Evolutionary conservation across 2,797 vertebrate genomes (phyloP), one percentile per base, ranked within the genome.

Genomic region (Hydrocynus forskahlii): DNA sequence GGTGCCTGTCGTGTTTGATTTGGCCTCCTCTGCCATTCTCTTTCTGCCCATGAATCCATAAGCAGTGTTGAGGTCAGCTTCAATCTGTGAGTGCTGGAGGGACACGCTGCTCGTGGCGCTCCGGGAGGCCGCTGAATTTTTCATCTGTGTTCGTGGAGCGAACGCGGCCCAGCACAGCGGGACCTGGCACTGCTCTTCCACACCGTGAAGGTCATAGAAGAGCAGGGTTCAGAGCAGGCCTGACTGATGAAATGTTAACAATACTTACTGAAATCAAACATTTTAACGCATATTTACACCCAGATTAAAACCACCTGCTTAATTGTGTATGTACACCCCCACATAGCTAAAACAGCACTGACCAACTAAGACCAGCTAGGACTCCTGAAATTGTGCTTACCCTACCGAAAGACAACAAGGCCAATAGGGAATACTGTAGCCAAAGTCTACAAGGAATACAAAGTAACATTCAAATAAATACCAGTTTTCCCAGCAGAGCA

Each of bases 1-100:
- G 81, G 84, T 35, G 77, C 21, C 86, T 84, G 88, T 92, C 91
- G 81, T 75, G 86, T 92, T 88, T 87, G 86, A 91, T 92, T 91
- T 90, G 67, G 83, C 74, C 87, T 79, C 45, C 68, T 78, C 78
- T 75, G 79, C 75, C 38, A 35, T 70, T 67, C 77, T 82, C 52
- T 57, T 75, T 85, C 83, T 29, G 85, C 77, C 83, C 85, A 88
- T 91, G 84, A 90, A 91, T 91, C 84, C 85, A 80, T 84, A 89
- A 90, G 79, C 86, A 87, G 87, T 85, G 57, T 77, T 74, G 76
- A 88, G 88, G 91, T 91, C 87, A 88, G 86, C 82, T 84, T 85
- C 78, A 88, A 89, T 90, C 88, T 83, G 67, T 38, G 40, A 83
- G 60, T 1, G 54, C 25, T 25, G 19, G 55, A 43, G 52, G 23